Evolutionary conservation across 2,113 vertebrate species (phyloP).

Genomic region (Lichenostomus cassidix): DNA sequence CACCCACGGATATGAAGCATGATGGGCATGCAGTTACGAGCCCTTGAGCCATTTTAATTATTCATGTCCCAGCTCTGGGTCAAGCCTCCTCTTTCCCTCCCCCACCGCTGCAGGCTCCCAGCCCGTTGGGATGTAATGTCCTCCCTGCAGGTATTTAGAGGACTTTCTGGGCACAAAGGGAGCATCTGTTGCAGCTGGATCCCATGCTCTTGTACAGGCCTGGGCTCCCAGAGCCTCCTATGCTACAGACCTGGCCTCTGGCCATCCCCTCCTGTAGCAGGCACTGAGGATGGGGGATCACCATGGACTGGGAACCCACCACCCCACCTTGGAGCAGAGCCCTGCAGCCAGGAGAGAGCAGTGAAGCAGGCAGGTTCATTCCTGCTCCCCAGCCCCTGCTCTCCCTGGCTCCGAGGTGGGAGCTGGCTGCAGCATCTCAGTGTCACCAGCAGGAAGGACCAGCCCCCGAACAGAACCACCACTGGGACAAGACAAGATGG

Average conservation of each 20-base stretch:
- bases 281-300: neutral
- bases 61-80: neutral
- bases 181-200: neutral
- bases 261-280: neutral
- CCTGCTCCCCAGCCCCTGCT: neutral
- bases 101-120: fast-evolving
- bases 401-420: neutral
- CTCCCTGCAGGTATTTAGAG: neutral
- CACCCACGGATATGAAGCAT: neutral
- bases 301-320: neutral
- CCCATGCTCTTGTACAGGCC: neutral
- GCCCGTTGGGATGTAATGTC: fast-evolving
- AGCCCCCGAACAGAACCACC: conserved; percentile 31
- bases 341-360: neutral
- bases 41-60: neutral
- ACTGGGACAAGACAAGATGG: conserved; percentile 13
- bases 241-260: neutral
- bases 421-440: conserved; percentile 37
- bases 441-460: conserved; percentile 40
- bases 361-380: neutral
- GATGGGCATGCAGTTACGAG: neutral
- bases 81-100: neutral
- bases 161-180: neutral
- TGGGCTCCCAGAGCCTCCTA: neutral
- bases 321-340: neutral